Conservation (phyloP, 2,797 vertebrate species). For the Coccyzus lansbergi region DNA sequence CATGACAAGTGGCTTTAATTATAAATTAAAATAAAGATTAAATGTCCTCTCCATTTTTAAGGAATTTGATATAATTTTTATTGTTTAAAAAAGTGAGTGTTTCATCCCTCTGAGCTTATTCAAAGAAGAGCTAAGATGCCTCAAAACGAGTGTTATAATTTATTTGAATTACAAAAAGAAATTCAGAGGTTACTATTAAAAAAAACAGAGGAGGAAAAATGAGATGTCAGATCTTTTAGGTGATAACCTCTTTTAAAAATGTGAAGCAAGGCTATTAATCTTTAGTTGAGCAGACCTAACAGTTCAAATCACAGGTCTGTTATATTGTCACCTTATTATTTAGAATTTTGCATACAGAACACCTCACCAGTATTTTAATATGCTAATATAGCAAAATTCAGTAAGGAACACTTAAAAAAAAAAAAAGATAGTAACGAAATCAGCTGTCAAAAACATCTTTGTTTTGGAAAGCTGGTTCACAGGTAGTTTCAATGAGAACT, state of each 20-base stretch:
- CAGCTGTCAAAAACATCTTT: conserved; percentile 55
- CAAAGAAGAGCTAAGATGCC: background rate
- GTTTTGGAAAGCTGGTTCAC: conserved; percentile 64
- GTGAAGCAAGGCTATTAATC: background rate
- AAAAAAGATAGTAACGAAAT: conserved; percentile 3
- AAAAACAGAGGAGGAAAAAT: background rate
- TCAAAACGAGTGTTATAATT: background rate
- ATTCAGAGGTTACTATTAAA: background rate
- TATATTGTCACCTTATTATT: background rate
- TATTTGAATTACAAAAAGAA: background rate
- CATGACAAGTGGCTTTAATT: background rate
- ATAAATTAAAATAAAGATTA: background rate
- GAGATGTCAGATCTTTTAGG: background rate
- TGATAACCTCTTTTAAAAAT: background rate
- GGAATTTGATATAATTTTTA: background rate
- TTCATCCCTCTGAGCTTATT: background rate
- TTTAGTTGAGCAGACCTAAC: background rate
- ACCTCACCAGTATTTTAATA: conserved; percentile 10
- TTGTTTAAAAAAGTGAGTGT: background rate
- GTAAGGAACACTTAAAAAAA: background rate
- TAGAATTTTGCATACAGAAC: background rate
- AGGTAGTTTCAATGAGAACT: conserved; percentile 72
- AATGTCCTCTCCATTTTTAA: background rate
- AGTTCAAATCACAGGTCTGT: background rate
- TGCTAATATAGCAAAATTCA: conserved; percentile 42